Conservation (phyloP, 2,888 invertebrate genomes). For the Pristionchus mayeri region DNA sequence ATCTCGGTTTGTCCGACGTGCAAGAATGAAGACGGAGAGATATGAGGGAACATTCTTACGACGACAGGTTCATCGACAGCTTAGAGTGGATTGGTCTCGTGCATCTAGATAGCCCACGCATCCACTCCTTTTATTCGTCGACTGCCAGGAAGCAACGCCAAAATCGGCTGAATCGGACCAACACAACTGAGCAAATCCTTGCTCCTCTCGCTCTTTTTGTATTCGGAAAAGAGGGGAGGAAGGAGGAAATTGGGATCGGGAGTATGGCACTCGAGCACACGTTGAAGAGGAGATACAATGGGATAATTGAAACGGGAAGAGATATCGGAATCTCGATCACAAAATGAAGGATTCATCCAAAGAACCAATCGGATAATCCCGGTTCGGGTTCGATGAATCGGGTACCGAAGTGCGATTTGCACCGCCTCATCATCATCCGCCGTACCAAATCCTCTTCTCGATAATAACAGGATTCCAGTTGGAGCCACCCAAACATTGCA, state of each 20-base stretch:
- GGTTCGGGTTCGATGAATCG: neutral
- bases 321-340: neutral
- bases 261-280: neutral
- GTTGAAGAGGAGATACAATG: neutral
- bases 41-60: neutral
- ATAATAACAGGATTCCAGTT: conserved; percentile 37
- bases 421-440: neutral
- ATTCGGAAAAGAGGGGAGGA: conserved; percentile 8
- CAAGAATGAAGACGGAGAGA: too few species aligned
- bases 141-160: conserved; percentile 6
- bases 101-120: neutral
- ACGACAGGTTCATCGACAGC: neutral
- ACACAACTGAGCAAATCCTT: conserved; percentile 22
- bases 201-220: conserved; percentile 4
- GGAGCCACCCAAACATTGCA: conserved; percentile 14
- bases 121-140: neutral
- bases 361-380: neutral
- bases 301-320: conserved; percentile 35
- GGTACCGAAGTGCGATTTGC: conserved; percentile 25
- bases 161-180: conserved; percentile 20
- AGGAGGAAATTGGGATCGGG: conserved; percentile 10
- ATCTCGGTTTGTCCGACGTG: too few species aligned
- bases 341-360: neutral
- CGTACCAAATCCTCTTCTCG: neutral
- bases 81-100: neutral